Evolutionary conservation across 2,113 vertebrate genomes (phyloP), one percentile per base, ranked within the genome.

Genomic region (Sander lucioperca): DNA sequence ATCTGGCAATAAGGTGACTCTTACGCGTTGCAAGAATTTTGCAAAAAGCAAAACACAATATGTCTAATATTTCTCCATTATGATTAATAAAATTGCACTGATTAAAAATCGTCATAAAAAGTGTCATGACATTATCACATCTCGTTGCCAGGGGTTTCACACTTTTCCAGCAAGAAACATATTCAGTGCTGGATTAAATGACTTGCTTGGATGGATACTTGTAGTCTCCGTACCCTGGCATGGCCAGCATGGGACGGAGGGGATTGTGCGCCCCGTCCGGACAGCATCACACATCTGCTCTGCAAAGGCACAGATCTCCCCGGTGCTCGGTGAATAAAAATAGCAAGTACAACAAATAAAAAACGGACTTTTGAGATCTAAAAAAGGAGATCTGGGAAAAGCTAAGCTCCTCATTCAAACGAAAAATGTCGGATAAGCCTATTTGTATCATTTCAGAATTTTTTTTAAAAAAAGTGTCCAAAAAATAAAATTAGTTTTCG

Each of bases 181-280:
- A 0, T 16, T 33, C 36, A 3, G 6, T 11, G 33, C 25, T 14
- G 2, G 9, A 45, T 33, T 39, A 50, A 64, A 68, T 8, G 21
- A 53, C 23, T 71, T 57, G 19, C 66, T 59, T 14, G 59, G 64
- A 68, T 15, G n/a, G 82, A 82, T 53, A 82, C 36, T 91, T 30
- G 77, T 19, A 10, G 70, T 72, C 61, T 87, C 76, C 12, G 74
- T 48, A 50, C 36, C 45, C 15, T 63, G 73, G 65, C 23, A 47
- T 61, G 76, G 73, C 16, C 84, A 81, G 64, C 59, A 7, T 71
- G 85, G 88, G 87, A 91, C 81, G 69, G 84, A 90, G 77, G 82
- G 91, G 82, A 82, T 74, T 83, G 87, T 90, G 94, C 93, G 91
- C 91, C 91, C 89, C 86, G 86, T 93, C 88, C 91, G 83, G 93